Evolutionary conservation across 2,888 invertebrate genomes (phyloP), one percentile per base, ranked within the genome.

Genomic region (Lissocephala sabroskyi): DNA sequence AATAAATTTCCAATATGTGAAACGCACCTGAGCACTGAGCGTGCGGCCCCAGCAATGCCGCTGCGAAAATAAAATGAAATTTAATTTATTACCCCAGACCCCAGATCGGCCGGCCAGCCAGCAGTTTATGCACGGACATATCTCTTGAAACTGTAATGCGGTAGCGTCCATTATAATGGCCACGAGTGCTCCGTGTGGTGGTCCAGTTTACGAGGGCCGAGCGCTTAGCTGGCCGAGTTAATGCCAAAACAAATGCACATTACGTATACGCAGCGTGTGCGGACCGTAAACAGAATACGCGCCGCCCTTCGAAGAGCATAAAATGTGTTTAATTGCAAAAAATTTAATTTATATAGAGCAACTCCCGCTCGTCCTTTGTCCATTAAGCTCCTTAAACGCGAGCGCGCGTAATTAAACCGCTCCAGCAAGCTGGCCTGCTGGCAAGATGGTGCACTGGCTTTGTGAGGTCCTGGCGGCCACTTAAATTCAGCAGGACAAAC

Each of bases 241-340:
- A 30, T 9, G 14, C 29, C 29, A 19, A 44, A 52, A 56, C 66
- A 58, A 41, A 65, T 70, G 16, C 17, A 35, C 29, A 29, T 41
- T 41, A 14, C 41, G 28, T 28, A 28, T 41, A 41, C 41, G 41
- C 41, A 41, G 19, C 41, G 17, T 37, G 28, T 26, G 30, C 13
- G 29, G 11, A 39, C 29, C 54, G 46, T 58, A 59, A 57, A 62
- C 65, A 62, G 52, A n/a, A 10, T 41, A 11, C 10, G 18, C n/a
- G 37, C n/a, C n/a, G n/a, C n/a, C n/a, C n/a, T n/a, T n/a, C n/a
- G n/a, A 19, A 37, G 19, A 37, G 43, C 52, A 54, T 54, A 53
- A 76, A 76, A 60, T 64, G 70, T 59, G 70, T 68, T 71, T 71
- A 73, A 76, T 76, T 71, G 74, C 64, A 57, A 56, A 46, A 51